phyloP scores from a whole-genome alignment of 2,113 vertebrate genomes.

The Melanostigma gelatinosum region DNA sequence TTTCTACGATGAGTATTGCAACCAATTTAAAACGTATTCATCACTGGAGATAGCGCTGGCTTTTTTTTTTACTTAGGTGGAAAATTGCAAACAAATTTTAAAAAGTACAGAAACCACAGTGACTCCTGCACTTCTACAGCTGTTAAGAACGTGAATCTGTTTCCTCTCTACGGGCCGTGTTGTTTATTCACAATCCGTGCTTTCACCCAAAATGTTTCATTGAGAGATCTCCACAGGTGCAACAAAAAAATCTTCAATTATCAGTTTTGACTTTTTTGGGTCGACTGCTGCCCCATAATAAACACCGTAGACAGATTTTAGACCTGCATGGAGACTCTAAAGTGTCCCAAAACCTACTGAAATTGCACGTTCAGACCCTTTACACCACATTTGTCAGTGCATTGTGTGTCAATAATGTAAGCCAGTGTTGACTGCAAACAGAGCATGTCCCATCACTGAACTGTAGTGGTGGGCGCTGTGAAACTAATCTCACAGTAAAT shows the following conservation, averaged over 20 bases:
- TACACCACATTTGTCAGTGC: constrained; percentile 49
- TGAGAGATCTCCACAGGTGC: background rate
- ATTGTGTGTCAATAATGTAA: constrained; percentile 50
- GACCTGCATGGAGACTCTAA: background rate
- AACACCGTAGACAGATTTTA: background rate
- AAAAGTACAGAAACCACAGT: background rate
- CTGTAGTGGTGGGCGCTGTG: constrained; percentile 26
- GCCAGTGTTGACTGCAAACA: constrained; percentile 35
- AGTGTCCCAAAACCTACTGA: constrained; percentile 31
- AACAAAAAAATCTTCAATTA: constrained; percentile 26
- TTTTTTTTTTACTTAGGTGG: background rate
- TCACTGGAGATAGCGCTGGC: background rate
- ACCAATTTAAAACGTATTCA: constrained; percentile 14
- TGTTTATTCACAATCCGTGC: background rate
- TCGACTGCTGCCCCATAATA: constrained; percentile 16
- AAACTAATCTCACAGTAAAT: constrained; percentile 65
- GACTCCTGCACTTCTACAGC: background rate
- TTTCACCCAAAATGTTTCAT: background rate
- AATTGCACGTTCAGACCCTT: constrained; percentile 60
- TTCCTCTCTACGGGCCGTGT: background rate
- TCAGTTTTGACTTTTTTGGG: background rate
- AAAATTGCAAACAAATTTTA: background rate
- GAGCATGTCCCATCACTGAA: constrained; percentile 23
- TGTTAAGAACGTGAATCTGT: background rate
- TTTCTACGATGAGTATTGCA: background rate